Evolutionary conservation across 1,140 invertebrate species (phyloP), one percentile per base, ranked within the genome.

Genomic region (Hirudo medicinalis): DNA sequence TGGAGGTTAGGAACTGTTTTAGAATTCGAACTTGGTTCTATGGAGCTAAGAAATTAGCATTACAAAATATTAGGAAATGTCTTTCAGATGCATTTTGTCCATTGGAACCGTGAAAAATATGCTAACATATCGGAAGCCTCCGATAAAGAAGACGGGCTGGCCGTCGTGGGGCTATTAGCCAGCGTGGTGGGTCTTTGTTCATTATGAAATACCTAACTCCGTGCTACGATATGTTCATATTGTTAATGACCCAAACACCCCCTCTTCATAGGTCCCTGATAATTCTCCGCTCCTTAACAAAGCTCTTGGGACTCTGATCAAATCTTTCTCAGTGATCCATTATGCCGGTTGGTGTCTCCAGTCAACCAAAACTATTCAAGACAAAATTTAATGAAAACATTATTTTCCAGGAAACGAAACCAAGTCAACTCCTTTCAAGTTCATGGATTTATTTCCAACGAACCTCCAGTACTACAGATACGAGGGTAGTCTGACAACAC

Each of bases 401-500:
- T 57, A n/a, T 57, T 17, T 63, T 63, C n/a, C 20, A 68, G 67
- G 67, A n/a, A 70, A 70, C 53, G 19, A 54, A 29, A 70, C 69
- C 0, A 49, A 20, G 0, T 29, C 43, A 27, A 25, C 69, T 25
- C n/a, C 43, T 2, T 70, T 70, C 43, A 25, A 36, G 29, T 49
- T 70, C 17, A 17, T 49, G 9, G 53, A 36, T 70, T 22, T 70
- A 20, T 53, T 70, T 25, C 69, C 69, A 13, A 15, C 3, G 69
- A 49, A 43, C 17, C 32, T 36, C 22, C 25, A 36, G 19, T 82
- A 78, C 78, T 90, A 85, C 90, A 96, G 93, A 5, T 99, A 98
- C 80, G 85, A 88, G 71, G 96, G 96, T 4, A 97, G 94, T 0
- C 82, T 99, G 73, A 99, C 96, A n/a, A 97, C 95, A 0, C 95